Base-by-base conservation (phyloP, 2,888 invertebrate species). In the Chloroclysta siterata region DNA sequence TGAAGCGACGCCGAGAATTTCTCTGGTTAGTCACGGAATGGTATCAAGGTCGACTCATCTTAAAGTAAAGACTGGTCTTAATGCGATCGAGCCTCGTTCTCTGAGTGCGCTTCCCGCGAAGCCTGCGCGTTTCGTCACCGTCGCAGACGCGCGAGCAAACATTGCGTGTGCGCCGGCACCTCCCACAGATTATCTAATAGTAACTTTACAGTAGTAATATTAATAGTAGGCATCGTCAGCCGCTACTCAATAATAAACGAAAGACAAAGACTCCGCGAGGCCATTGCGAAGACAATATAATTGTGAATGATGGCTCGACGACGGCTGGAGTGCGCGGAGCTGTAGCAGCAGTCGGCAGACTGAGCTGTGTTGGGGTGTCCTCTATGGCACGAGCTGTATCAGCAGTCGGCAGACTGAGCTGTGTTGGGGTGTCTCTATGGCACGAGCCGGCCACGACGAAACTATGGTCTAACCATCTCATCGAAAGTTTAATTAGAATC, bases 21-120 rank as follows among this genome's bases (percentile, higher is more conserved):
- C 56, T 67, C 62, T 62, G 65, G 64, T 71, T 71, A 73, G 57
- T 74, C 71, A 73, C 63, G 71, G 68, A 71, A 71, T 70, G 39
- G 68, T 78, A 78, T 77, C 80, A 84, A 85, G 85, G 85, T 75
- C 82, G 75, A 68, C 75, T 81, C 78, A 83, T 84, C 82, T 81
- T 74, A 80, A 80, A 74, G 82, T 80, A 88, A 88, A 89, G 86
- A 81, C 75, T 75, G 76, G 77, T 83, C 80, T 88, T 82, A 84
- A 78, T 82, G 83, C 84, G 80, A 76, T 79, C 70, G 84, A 84
- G 81, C 84, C 80, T 79, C 74, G 80, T 85, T 84, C 84, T 86
- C 84, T 56, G 60, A 72, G 51, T 11, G 73, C 73, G 66, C 66
- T 66, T 69, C 71, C 68, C 68, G 65, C 52, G 62, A 65, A 72